These are phyloP conservation scores for Rhinogobius similis DNA, from an alignment of 2,113 vertebrate species.

Conservation along the genomic window DNA sequence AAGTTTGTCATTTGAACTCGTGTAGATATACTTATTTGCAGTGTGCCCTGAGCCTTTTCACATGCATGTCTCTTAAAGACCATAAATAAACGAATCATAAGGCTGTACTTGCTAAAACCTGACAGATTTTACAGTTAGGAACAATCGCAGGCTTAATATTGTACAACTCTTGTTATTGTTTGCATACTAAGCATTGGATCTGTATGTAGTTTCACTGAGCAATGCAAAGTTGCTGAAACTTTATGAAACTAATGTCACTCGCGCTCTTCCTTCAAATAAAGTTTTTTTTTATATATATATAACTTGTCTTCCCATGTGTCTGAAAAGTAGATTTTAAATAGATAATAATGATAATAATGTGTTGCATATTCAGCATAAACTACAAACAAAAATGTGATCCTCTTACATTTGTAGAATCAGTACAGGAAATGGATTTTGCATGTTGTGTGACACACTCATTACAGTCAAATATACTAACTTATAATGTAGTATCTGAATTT, in stretches of 20 bases:
- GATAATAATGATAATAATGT: too few species aligned
- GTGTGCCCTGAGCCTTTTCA: conserved; percentile 16
- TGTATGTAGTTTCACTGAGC: neutral
- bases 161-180: neutral
- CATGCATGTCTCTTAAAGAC: conserved; percentile 49
- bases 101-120: neutral
- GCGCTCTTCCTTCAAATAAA: conserved; percentile 56
- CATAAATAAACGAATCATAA: conserved; percentile 7
- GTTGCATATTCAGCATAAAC: too few species aligned
- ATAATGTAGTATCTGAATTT: too few species aligned
- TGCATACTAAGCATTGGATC: neutral
- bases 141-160: neutral
- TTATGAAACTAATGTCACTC: conserved; percentile 10
- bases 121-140: neutral
- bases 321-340: too few species aligned
- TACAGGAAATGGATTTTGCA: too few species aligned
- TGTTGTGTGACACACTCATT: too few species aligned
- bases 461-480: too few species aligned
- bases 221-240: conserved; percentile 5
- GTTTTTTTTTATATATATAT: conserved; percentile 22
- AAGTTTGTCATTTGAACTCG: neutral
- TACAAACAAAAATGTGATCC: too few species aligned
- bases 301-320: neutral
- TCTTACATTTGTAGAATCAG: too few species aligned
- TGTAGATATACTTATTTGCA: neutral